Evolutionary conservation across 2,888 invertebrate genomes (phyloP), one percentile per base, ranked within the genome.

Genomic region (Ochropleura leucogaster): DNA sequence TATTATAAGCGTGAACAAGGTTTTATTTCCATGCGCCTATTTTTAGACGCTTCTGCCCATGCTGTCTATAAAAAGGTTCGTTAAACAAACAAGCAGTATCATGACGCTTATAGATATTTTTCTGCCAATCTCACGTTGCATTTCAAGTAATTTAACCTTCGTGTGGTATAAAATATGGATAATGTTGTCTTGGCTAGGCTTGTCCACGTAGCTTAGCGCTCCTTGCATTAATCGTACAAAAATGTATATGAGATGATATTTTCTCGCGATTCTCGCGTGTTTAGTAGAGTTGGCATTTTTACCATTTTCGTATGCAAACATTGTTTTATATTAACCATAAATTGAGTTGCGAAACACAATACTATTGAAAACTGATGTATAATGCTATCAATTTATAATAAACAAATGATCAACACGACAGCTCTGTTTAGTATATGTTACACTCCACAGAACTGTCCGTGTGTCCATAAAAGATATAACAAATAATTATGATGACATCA

Each of bases 401-500:
- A 30, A 30, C 30, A 30, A 30, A 30, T 30, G 30, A 30, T 30
- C 30, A 3, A 30, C 30, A 30, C 30, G 30, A 1, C 30, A 30
- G 30, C 30, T 3, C 30, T 30, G 30, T 30, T 1, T 30, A 1
- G 30, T 30, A 30, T 30, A 30, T 30, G 30, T 30, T 30, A 30
- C 30, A 30, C 30, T 30, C 30, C 3, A 30, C 30, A 30, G 30
- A 30, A 30, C 30, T 30, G 30, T 30, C 30, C 30, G 30, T 30
- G 30, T 30, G 30, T 3, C 30, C 30, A 30, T 30, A 30, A 30
- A 30, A 30, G 55, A 82, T 60, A 51, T 59, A 67, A 47, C 77
- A 71, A 60, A 71, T 83, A 78, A 79, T 80, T 78, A 68, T 51
- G 55, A 83, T 65, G 68, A 53, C 65, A 62, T 78, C 68, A 80